A percentile compares a stretch with the other conserved stretches of the same genome.
phyloP scores from a whole-genome alignment of 2,797 vertebrate genomes.

The Limnodromus scolopaceus region DNA sequence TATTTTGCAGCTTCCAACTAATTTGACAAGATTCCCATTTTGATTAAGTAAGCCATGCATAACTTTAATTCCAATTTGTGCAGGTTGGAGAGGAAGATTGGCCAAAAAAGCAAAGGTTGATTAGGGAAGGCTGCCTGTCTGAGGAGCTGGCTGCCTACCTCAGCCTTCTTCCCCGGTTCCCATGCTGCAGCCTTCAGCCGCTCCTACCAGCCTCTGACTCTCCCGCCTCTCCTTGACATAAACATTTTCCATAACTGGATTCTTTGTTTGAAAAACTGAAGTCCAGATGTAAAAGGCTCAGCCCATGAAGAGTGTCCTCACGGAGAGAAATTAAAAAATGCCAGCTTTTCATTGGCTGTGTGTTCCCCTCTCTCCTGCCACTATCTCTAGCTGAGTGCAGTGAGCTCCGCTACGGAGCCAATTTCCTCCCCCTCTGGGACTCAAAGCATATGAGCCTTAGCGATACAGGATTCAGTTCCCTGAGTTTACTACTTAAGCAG shows the following conservation, averaged over 20 bases:
- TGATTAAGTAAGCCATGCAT: background rate
- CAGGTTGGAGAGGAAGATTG: background rate
- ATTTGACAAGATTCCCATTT: background rate
- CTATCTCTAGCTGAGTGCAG: background rate
- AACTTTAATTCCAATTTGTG: background rate
- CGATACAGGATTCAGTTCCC: background rate
- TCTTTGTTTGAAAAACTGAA: background rate
- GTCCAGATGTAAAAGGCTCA: background rate
- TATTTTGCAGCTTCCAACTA: background rate
- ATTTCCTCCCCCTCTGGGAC: background rate
- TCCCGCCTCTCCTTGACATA: background rate
- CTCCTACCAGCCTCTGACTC: background rate
- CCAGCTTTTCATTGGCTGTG: background rate
- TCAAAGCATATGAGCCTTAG: background rate
- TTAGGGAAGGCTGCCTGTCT: background rate
- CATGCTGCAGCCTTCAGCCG: background rate
- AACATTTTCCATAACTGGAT: constrained; percentile 2
- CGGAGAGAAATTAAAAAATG: background rate
- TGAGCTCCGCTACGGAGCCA: background rate
- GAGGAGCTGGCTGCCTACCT: background rate
- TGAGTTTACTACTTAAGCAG: background rate
- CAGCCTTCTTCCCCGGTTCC: background rate
- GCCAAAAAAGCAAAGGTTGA: background rate
- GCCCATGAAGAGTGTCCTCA: background rate
- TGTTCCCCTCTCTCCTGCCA: background rate